Evolutionary conservation across 2,113 vertebrate species (phyloP), one percentile per base, ranked within the genome.

Genomic region (Caracal caracal): DNA sequence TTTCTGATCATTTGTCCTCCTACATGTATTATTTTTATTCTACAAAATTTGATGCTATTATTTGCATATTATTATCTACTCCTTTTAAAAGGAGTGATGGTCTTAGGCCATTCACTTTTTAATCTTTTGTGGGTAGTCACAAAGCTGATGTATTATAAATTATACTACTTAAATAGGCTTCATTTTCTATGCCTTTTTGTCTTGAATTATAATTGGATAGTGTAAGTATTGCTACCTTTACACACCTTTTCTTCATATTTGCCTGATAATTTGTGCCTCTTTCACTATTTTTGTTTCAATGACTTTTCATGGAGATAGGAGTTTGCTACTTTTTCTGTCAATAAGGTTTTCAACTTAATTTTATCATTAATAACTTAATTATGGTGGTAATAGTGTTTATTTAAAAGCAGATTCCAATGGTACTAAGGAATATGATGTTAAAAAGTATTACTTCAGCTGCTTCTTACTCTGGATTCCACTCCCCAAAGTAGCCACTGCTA

Each of bases 281-380:
- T 87, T 79, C 20, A 88, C 24, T 80, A 7, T 19, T 89, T 90
- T 87, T 80, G 15, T 90, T 80, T 88, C 16, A 65, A 22, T 53
- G 2, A 8, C 17, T 96, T 80, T 81, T 86, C 40, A 7, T 63
- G 10, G 40, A 78, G 11, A 95, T 40, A 78, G 7, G 4, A 73
- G 66, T 65, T 97, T 81, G 9, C 68, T 71, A 11, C 30, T 94
- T 94, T 73, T 43, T 11, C 30, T 11, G 68, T 51, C 95, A 59
- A 22, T 10, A 88, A 93, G 19, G 33, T 33, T 85, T 94, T 81
- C 0, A 61, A 59, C 43, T 88, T 84, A 40, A 73, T 93, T 96
- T 94, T 93, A 78, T 79, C 80, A 81, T 71, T 94, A 65, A 71
- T 35, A 82, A 81, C 90, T 65, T 90, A 76, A 86, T 90, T 90